Evolutionary conservation across 2,888 invertebrate species (phyloP), one percentile per base, ranked within the genome.

Genomic region (Chymomyza amoena): DNA sequence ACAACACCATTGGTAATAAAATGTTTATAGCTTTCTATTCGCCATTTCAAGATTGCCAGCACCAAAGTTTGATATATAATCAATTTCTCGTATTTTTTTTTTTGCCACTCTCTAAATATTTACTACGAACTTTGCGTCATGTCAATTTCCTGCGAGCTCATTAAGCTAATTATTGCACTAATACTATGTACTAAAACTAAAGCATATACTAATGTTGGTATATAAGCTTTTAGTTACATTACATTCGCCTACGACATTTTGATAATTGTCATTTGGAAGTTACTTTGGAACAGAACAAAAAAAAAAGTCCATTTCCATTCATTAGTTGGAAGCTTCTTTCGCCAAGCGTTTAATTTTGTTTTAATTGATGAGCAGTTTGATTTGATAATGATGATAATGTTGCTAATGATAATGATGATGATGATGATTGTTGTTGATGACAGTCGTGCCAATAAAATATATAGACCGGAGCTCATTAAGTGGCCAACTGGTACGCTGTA

Each of bases 311-410:
- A 15, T 45, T 45, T 45, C 13, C 39, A 45, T 45, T 45, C 39
- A 45, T 45, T 45, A 45, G 13, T 13, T 1, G 13, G 39, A 13
- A 10, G 39, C 16, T 18, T 16, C 52, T 18, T 20, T 25, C 10
- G 20, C 1, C 10, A 45, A 61, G 64, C 72, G 68, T 66, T 72
- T 78, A 84, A 86, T 76, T 88, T 86, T 54, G 73, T 74, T 83
- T 88, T 83, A 88, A 88, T 88, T 88, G 72, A 76, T 60, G 54
- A 62, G 61, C 45, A 68, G 51, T 50, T 56, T 65, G 64, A 72
- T 75, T 78, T 72, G 66, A 66, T 66, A 56, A 61, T 39, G 39
- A 36, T 39, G 16, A n/a, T 28, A 16, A 16, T 52, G 36, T 32
- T 54, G 28, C 25, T 25, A n/a, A n/a, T 52, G 16, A 28, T 32